These are phyloP conservation scores for Acrocephalus scirpaceus DNA, from an alignment of 2,797 vertebrate species.

Conservation along the genomic window DNA sequence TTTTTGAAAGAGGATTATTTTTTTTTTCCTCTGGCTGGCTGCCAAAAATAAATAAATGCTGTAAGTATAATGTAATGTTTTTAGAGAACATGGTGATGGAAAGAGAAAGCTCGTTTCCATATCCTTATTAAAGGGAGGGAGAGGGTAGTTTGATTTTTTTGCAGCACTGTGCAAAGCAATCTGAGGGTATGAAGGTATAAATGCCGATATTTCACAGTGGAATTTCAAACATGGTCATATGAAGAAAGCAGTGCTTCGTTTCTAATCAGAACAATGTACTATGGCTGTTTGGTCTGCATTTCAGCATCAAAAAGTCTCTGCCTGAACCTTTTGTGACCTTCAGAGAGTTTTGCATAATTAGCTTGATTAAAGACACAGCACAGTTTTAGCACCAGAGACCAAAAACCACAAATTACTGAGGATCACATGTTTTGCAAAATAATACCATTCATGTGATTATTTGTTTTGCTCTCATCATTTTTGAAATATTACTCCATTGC, in stretches of 20 bases:
- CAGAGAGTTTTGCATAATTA: constrained; percentile 63
- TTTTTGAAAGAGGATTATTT: constrained; percentile 42
- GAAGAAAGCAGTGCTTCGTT: background rate
- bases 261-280: constrained; percentile 15
- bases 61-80: constrained; percentile 73
- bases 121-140: background rate
- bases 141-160: constrained; percentile 6
- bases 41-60: constrained; percentile 70
- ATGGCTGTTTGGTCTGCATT: background rate
- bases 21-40: constrained; percentile 11
- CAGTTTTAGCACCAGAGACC: constrained; percentile 60
- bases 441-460: constrained; percentile 66
- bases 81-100: constrained; percentile 54
- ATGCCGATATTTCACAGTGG: background rate
- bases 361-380: constrained; percentile 69
- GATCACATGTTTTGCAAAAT: constrained; percentile 66
- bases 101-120: constrained; percentile 55
- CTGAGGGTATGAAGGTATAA: background rate
- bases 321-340: constrained; percentile 66
- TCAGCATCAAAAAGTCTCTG: constrained; percentile 48
- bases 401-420: constrained; percentile 60
- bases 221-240: background rate
- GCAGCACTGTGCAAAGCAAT: background rate
- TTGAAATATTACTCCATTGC: constrained; percentile 60
- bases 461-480: constrained; percentile 66